phyloP scores from a whole-genome alignment of 1,140 invertebrate genomes.

The Amphibalanus amphitrite region DNA sequence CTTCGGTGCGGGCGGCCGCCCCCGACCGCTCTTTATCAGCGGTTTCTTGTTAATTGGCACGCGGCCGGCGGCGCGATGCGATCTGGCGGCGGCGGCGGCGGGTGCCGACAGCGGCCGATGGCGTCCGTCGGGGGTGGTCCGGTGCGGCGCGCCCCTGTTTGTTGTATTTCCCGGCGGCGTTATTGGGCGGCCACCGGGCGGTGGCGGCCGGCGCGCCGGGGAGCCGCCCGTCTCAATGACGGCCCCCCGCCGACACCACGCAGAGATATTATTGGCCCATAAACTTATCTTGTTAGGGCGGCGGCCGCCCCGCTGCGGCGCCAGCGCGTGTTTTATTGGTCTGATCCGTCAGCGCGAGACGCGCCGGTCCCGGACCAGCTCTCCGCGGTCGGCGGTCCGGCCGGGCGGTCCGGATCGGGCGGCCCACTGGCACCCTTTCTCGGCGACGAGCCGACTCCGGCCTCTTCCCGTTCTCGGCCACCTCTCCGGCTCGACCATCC shows the following conservation, averaged over 20 bases:
- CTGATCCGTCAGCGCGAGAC: not conserved
- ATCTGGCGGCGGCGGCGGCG: not conserved
- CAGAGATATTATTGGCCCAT: conserved; percentile 1
- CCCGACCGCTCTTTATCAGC: not conserved
- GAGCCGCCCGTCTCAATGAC: not conserved
- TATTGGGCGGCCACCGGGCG: not conserved
- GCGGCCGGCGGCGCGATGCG: too few species aligned
- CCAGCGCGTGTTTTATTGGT: not conserved
- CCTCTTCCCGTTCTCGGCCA: too few species aligned
- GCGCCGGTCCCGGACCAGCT: too few species aligned
- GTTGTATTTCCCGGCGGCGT: not conserved
- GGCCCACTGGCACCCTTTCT: not conserved
- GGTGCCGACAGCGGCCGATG: not conserved
- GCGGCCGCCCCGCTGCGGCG: not conserved
- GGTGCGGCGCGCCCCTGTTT: not conserved
- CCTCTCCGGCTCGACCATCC: too few species aligned
- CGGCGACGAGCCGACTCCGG: too few species aligned
- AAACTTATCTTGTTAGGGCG: not conserved
- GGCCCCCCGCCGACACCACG: not conserved
- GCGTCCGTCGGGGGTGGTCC: not conserved
- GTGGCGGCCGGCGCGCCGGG: too few species aligned
- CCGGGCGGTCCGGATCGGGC: too few species aligned
- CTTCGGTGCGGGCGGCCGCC: too few species aligned
- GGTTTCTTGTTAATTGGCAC: not conserved
- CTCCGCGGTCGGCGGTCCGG: too few species aligned